These are phyloP conservation scores for Stegodyphus dumicola DNA, from an alignment of 1,140 invertebrate species.

Conservation along the genomic window DNA sequence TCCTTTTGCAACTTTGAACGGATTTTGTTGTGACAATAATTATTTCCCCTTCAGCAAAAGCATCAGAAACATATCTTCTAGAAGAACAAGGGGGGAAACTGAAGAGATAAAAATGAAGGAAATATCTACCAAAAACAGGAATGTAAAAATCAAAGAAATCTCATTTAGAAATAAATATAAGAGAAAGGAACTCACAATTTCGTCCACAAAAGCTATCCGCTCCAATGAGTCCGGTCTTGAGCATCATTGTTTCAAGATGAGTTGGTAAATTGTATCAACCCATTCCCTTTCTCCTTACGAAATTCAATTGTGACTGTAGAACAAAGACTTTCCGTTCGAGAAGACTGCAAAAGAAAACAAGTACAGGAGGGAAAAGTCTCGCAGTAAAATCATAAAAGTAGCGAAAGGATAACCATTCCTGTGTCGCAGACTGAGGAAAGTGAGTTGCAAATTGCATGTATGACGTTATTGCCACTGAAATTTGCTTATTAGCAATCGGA, in stretches of 20 bases:
- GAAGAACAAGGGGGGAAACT: not conserved
- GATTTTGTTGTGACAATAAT: too few relatives aligned
- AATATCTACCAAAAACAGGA: not conserved
- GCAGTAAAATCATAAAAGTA: too few relatives aligned
- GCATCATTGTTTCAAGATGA: slow-evolving; percentile 44
- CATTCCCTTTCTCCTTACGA: not conserved
- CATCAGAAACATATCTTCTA: too few relatives aligned
- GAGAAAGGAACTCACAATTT: slow-evolving; percentile 12
- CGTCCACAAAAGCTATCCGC: slow-evolving; percentile 40
- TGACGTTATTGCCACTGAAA: too few relatives aligned
- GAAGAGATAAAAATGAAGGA: not conserved
- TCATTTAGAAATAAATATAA: slow-evolving; percentile 35
- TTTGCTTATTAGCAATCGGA: too few relatives aligned
- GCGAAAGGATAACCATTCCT: too few relatives aligned
- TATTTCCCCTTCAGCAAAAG: too few relatives aligned
- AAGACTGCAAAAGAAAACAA: not conserved
- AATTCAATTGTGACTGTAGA: slow-evolving; percentile 31
- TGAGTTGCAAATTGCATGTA: too few relatives aligned
- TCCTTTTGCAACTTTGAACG: too few relatives aligned
- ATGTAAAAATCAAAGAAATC: slow-evolving; percentile 32
- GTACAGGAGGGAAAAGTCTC: too few relatives aligned
- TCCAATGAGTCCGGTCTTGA: slow-evolving; percentile 3
- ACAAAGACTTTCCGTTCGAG: not conserved
- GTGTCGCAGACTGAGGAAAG: too few relatives aligned
- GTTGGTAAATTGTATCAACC: slow-evolving; percentile 35